These are phyloP conservation scores for Acanthis flammea DNA, from an alignment of 2,797 vertebrate genomes.

Conservation along the genomic window DNA sequence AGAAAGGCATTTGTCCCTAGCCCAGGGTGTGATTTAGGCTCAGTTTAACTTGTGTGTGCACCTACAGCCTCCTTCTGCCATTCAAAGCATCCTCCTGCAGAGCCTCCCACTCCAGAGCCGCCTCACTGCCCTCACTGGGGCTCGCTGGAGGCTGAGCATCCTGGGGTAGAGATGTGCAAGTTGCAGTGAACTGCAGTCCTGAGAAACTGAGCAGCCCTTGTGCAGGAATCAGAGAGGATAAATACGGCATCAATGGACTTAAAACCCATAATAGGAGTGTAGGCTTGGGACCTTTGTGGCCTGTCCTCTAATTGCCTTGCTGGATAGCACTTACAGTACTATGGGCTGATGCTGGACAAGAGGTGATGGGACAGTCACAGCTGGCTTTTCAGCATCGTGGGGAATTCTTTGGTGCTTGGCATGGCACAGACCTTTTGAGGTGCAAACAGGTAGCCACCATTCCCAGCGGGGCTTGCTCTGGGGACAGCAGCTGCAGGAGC, in stretches of 20 bases:
- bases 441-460: background rate
- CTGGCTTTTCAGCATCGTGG: background rate
- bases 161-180: background rate
- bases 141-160: accelerated
- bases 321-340: accelerated
- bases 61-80: background rate
- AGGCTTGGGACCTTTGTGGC: background rate
- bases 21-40: background rate
- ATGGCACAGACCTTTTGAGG: background rate
- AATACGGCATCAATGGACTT: background rate
- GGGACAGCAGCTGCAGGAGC: background rate
- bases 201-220: background rate
- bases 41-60: background rate
- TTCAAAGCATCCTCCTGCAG: background rate
- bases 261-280: background rate
- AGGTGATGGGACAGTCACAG: background rate
- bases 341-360: background rate
- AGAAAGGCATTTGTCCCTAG: background rate
- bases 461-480: accelerated
- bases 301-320: background rate
- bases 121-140: accelerated
- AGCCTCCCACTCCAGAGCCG: accelerated
- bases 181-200: background rate
- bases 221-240: background rate
- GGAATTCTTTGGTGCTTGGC: background rate